Evolutionary conservation across 2,888 invertebrate genomes (phyloP).

Genomic region (Argyresthia albistria): DNA sequence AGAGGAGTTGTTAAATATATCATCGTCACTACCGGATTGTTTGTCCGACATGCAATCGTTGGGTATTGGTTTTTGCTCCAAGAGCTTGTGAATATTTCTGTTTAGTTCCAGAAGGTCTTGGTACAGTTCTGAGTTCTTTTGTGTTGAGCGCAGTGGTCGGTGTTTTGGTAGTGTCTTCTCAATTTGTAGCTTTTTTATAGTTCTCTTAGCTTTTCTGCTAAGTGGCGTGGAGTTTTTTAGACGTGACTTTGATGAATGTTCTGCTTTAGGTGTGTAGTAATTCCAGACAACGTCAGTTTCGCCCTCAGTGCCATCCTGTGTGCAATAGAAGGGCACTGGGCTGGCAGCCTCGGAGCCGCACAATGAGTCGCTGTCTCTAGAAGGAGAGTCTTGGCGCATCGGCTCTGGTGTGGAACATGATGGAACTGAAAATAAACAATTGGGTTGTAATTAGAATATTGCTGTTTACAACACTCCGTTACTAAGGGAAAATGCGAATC

Average conservation of each 20-base stretch:
- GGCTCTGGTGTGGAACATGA: constrained; percentile 59
- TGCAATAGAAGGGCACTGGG: constrained; percentile 62
- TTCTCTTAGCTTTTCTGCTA: constrained; percentile 41
- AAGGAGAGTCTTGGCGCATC: constrained; percentile 39
- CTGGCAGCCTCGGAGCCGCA: constrained; percentile 55
- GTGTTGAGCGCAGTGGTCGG: constrained; percentile 30
- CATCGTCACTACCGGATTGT: constrained; percentile 46
- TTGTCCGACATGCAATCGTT: constrained; percentile 4
- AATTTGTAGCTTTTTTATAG: constrained; percentile 30
- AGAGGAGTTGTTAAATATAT: constrained; percentile 43
- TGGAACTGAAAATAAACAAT: constrained; percentile 33
- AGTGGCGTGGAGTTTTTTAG: constrained; percentile 51
- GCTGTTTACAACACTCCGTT: no score
- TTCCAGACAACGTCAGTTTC: constrained; percentile 67
- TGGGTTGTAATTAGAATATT: background rate
- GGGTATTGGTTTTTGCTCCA: constrained; percentile 30
- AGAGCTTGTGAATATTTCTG: constrained; percentile 49
- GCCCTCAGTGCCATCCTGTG: constrained; percentile 63
- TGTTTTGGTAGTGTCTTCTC: constrained; percentile 44
- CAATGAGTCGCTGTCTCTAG: constrained; percentile 54
- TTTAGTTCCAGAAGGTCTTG: constrained; percentile 58
- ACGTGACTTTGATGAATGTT: constrained; percentile 26
- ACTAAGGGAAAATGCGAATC: no score
- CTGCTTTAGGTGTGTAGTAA: constrained; percentile 61
- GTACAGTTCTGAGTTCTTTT: constrained; percentile 47